Percentiles rank a stretch among this genome's conserved stretches.
Evolutionary conservation across 2,888 invertebrate species (phyloP).

Genomic region (Ichneumon xanthorius): DNA sequence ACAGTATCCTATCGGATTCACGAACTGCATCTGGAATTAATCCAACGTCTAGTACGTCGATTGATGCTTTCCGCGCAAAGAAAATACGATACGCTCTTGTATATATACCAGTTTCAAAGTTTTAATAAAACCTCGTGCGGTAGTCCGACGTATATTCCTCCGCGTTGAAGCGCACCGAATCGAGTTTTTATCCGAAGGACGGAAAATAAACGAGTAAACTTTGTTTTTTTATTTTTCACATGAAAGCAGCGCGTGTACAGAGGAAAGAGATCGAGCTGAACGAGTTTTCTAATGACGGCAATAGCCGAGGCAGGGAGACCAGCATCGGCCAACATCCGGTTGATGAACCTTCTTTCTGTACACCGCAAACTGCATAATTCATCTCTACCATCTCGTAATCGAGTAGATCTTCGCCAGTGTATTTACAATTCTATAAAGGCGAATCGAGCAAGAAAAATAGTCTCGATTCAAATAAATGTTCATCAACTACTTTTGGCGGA

Average conservation of each 20-base stretch:
- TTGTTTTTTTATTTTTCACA: conserved; percentile 53
- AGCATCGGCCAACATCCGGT: conserved; percentile 59
- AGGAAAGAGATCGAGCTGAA: conserved; percentile 53
- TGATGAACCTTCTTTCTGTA: conserved; percentile 61
- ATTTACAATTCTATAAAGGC: conserved; percentile 40
- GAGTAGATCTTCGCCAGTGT: conserved; percentile 42
- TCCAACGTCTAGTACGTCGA: conserved; percentile 28
- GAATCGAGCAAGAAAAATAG: neutral
- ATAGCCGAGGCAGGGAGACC: conserved; percentile 11
- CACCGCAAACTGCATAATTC: conserved; percentile 59
- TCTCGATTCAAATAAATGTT: neutral
- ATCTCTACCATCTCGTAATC: conserved; percentile 33
- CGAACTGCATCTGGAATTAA: conserved; percentile 43
- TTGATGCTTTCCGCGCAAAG: conserved; percentile 19
- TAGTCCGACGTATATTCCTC: conserved; percentile 44
- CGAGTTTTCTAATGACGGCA: conserved; percentile 68
- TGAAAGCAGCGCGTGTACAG: conserved; percentile 6
- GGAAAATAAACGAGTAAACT: conserved; percentile 43
- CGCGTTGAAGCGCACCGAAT: conserved; percentile 41
- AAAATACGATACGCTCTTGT: conserved; percentile 22
- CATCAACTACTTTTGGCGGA: neutral
- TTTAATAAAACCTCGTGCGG: conserved; percentile 61
- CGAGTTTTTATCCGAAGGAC: conserved; percentile 38
- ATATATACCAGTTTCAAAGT: conserved; percentile 49
- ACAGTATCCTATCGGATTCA: conserved; percentile 9